phyloP scores from a whole-genome alignment of 2,888 invertebrate genomes.

The Ophraella communa region DNA sequence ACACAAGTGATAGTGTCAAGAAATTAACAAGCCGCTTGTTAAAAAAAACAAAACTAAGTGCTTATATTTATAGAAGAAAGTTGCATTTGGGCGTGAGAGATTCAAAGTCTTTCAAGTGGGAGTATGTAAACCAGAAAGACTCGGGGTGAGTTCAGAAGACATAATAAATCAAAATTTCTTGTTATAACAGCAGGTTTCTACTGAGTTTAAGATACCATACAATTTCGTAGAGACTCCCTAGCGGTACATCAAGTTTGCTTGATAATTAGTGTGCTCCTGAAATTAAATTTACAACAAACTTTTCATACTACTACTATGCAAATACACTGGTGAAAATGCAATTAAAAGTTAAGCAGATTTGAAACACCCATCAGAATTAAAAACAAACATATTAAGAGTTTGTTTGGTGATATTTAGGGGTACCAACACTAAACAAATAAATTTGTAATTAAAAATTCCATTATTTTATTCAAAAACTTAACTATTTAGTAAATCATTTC shows the following conservation, averaged over 20 bases:
- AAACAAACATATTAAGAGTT: too few species aligned
- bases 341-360: too few species aligned
- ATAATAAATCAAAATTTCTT: slow-evolving; percentile 52
- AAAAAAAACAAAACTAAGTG: slow-evolving; percentile 42
- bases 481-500: too few species aligned
- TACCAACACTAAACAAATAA: too few species aligned
- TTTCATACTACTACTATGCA: slow-evolving; percentile 7
- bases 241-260: slow-evolving; percentile 50
- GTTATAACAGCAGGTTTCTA: slow-evolving; percentile 53
- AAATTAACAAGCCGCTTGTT: slow-evolving; percentile 50
- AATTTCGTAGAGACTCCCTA: slow-evolving; percentile 51
- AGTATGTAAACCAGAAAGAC: slow-evolving; percentile 50
- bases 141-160: slow-evolving; percentile 42
- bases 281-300: slow-evolving; percentile 54
- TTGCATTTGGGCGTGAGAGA: slow-evolving; percentile 50
- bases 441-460: too few species aligned
- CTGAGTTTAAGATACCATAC: slow-evolving; percentile 48
- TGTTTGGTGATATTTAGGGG: too few species aligned
- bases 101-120: slow-evolving; percentile 48
- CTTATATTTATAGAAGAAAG: slow-evolving; percentile 32
- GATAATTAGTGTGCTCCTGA: slow-evolving; percentile 56
- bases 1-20: slow-evolving; percentile 51
- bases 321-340: slow-evolving; percentile 24
- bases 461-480: too few species aligned
- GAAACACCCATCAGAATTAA: too few species aligned